phyloP scores from a whole-genome alignment of 2,113 vertebrate species.

The Odocoileus hemionus region DNA sequence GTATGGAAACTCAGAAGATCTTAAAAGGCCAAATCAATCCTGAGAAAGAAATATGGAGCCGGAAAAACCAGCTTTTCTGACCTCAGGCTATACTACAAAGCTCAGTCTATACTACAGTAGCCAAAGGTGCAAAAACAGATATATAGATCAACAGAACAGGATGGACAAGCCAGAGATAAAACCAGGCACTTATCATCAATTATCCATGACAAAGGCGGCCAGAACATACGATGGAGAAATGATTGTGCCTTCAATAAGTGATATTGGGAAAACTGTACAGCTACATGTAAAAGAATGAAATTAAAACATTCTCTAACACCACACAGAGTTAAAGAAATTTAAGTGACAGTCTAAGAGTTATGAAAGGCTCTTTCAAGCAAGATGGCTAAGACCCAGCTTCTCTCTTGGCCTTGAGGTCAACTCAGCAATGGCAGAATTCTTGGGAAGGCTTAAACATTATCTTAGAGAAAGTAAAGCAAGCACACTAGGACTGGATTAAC shows the following conservation, averaged over 20 bases:
- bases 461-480: neutral
- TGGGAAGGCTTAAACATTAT: neutral
- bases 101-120: neutral
- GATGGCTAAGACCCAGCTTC: neutral
- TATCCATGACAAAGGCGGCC: neutral
- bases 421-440: neutral
- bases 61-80: neutral
- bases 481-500: neutral
- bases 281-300: neutral
- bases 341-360: neutral
- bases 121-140: neutral
- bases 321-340: neutral
- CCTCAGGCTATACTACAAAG: neutral
- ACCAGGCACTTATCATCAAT: neutral
- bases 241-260: neutral
- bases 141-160: neutral
- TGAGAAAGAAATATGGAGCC: neutral
- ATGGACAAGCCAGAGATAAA: neutral
- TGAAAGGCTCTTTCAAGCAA: neutral
- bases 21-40: neutral
- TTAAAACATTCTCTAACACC: neutral
- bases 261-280: neutral
- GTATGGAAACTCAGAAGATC: neutral
- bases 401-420: neutral
- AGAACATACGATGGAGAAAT: neutral